Conservation (phyloP, 35 echinoderm and acorn worm species). For the Eucidaris tribuloides region DNA sequence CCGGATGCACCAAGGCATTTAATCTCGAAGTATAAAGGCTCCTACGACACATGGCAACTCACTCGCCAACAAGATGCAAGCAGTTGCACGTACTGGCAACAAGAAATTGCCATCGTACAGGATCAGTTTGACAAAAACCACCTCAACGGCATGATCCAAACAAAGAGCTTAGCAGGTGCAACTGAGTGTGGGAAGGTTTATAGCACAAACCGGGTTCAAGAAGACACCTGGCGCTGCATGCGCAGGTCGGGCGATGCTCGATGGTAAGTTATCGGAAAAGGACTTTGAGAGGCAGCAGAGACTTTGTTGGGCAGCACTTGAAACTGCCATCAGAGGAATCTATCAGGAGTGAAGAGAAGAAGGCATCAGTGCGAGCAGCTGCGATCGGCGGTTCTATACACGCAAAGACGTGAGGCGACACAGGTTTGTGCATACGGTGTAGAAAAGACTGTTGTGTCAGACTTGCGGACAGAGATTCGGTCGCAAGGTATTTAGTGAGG, state of each 20-base stretch:
- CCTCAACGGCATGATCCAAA: slow-evolving; percentile 90
- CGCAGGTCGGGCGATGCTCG: slow-evolving; percentile 70
- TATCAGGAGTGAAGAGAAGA: slow-evolving; percentile 73
- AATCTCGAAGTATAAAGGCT: slow-evolving; percentile 93
- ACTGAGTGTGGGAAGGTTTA: slow-evolving; percentile 83
- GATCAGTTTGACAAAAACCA: slow-evolving; percentile 92
- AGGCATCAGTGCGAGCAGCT: slow-evolving; percentile 88
- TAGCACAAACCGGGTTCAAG: slow-evolving; percentile 93
- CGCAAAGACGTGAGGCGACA: slow-evolving; percentile 88
- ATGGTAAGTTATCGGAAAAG: slow-evolving; percentile 80
- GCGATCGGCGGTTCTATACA: slow-evolving; percentile 89
- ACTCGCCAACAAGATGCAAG: slow-evolving; percentile 91
- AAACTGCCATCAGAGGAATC: slow-evolving; percentile 87
- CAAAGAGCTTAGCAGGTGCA: slow-evolving; percentile 67
- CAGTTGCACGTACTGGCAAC: slow-evolving; percentile 78
- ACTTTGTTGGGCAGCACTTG: slow-evolving; percentile 76
- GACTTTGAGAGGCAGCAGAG: slow-evolving; percentile 85
- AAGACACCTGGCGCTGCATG: slow-evolving; percentile 90
- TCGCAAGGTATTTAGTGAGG: slow-evolving; percentile 84
- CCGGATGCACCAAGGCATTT: slow-evolving; percentile 84
- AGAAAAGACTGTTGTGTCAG: slow-evolving; percentile 88
- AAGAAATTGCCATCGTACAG: slow-evolving; percentile 95
- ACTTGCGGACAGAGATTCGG: slow-evolving; percentile 90
- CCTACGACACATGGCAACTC: slow-evolving; percentile 83
- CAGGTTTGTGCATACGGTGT: slow-evolving; percentile 90